phyloP scores from a whole-genome alignment of 2,888 invertebrate species.

The Heliconius aoede region DNA sequence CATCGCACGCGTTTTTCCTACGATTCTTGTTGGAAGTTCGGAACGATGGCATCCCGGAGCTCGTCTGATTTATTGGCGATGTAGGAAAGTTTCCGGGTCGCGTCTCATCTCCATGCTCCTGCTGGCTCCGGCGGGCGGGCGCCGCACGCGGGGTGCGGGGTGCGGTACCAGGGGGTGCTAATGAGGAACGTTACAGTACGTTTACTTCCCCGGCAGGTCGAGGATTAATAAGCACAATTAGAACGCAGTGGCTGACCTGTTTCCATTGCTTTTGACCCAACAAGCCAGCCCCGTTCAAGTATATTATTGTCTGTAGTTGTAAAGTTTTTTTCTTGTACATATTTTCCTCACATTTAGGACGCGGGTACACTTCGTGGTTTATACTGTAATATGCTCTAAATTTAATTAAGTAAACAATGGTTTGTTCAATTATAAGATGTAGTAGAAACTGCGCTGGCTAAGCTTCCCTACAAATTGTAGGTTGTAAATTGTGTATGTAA shows the following conservation, averaged over 20 bases:
- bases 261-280: conserved; percentile 32
- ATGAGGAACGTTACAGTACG: conserved; percentile 32
- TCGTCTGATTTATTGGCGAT: conserved; percentile 49
- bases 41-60: conserved; percentile 26
- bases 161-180: conserved; percentile 8
- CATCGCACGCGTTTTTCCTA: conserved; percentile 33
- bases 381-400: background rate
- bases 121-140: too few species aligned
- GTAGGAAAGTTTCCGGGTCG: conserved; percentile 14
- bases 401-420: too few species aligned
- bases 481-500: too few species aligned
- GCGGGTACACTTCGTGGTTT: background rate
- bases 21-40: conserved; percentile 29
- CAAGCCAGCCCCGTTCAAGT: conserved; percentile 20
- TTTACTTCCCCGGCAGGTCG: conserved; percentile 24
- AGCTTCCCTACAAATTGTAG: too few species aligned
- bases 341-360: background rate
- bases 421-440: too few species aligned
- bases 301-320: conserved; percentile 12
- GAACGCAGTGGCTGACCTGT: conserved; percentile 34
- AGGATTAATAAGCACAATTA: conserved; percentile 38
- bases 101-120: conserved; percentile 33
- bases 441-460: too few species aligned
- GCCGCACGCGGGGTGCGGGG: background rate
- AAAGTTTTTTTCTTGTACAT: conserved; percentile 8